These are phyloP conservation scores for Pristionchus exspectatus DNA, from an alignment of 2,888 invertebrate species.

Conservation along the genomic window DNA sequence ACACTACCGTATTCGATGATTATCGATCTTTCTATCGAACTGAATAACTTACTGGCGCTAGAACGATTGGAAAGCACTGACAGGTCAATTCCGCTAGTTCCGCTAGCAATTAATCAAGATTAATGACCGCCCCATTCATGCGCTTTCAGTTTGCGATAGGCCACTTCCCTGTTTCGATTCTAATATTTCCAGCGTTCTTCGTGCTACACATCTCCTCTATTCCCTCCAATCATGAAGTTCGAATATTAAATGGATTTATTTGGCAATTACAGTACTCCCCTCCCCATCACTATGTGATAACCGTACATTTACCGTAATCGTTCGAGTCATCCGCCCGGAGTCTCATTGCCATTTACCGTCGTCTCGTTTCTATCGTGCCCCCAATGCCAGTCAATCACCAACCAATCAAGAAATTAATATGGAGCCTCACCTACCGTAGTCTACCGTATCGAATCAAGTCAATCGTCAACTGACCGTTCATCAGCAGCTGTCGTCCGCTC, in stretches of 20 bases:
- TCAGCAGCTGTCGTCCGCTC: slow-evolving; percentile 50
- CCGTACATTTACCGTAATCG: too few relatives aligned
- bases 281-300: background rate
- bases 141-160: background rate
- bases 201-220: too few relatives aligned
- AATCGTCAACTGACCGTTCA: slow-evolving; percentile 43
- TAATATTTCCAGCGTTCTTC: background rate
- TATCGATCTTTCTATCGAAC: background rate
- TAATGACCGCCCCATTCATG: background rate
- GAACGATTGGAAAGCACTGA: background rate
- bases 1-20: background rate
- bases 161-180: background rate
- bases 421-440: too few relatives aligned
- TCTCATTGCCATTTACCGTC: too few relatives aligned
- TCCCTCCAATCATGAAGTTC: background rate
- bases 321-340: too few relatives aligned
- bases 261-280: too few relatives aligned
- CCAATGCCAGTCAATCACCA: too few relatives aligned
- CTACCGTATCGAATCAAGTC: background rate
- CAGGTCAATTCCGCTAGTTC: background rate
- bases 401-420: too few relatives aligned
- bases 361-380: too few relatives aligned
- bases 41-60: background rate
- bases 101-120: background rate
- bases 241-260: background rate